A percentile compares a stretch with the other conserved stretches of the same genome.
Conservation (phyloP, 2,113 vertebrate species). For the Xenopus tropicalis region UCB_Xtro_10.0 CM004449.2:107173001-107173500, state of each 20-base stretch:
- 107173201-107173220: constrained; percentile 55
- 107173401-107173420: constrained; percentile 80
- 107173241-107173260: constrained; percentile 47
- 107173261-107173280: constrained; percentile 73
- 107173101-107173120: constrained; percentile 24
- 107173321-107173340: constrained; percentile 73
- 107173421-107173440: constrained; percentile 87
- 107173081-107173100: constrained; percentile 9
- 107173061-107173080: constrained; percentile 58
- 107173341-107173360: constrained; percentile 85
- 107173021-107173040: constrained; percentile 42
- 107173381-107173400: constrained; percentile 59
- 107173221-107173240: constrained; percentile 65
- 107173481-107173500: neutral
- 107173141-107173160: constrained; percentile 62
- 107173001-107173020: constrained; percentile 13
- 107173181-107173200: constrained; percentile 56
- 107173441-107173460: constrained; percentile 90
- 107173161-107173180: constrained; percentile 75
- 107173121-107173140: constrained; percentile 18
- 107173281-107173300: constrained; percentile 71
- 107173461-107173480: constrained; percentile 67
- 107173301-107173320: constrained; percentile 70
- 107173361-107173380: constrained; percentile 81
- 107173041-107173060: constrained; percentile 59